Base-by-base conservation (phyloP, 2,113 vertebrate genomes). In the Dolichallabes microphthalmus region DNA sequence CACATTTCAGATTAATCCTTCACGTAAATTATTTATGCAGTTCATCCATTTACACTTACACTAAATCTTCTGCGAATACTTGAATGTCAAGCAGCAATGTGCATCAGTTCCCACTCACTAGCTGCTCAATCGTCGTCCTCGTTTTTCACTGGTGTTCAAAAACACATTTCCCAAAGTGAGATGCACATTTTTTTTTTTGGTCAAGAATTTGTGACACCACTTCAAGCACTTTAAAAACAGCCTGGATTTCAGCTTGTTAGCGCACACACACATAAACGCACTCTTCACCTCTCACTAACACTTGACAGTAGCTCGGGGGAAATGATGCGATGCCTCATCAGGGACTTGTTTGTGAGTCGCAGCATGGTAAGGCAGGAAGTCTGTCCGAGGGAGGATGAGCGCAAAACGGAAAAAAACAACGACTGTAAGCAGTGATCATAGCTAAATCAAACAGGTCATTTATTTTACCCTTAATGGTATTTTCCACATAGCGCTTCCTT, bases 281-380 rank as follows among this genome's bases (percentile, higher is more conserved):
- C 61, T 30, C 50, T 52, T 64, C 63, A 68, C 50, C 64, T 53
- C 53, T 57, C 73, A 17, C 80, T 66, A 50, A 45, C 76, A 39
- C 58, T 22, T 10, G 45, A 80, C 81, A 86, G 87, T 79, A 86
- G 85, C 86, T 84, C 82, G 78, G 88, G 91, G 92, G 92, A 93
- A 92, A 89, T 58, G 55, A 89, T 90, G 91, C 88, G 89, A 91
- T 89, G 85, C 91, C 89, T 92, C 87, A 83, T 88, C 82, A 91
- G 91, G 91, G 93, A 93, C 87, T 81, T 88, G 90, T 92, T 91
- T 92, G 89, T 92, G 89, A 90, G 87, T 91, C 80, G 84, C 71
- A 71, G 71, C 90, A 71, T 53, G 32, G 88, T 83, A 22, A 82
- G 89, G 69, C 91, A 93, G 93, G 92, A 94, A 94, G 90, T 89